Base-by-base conservation (phyloP, 2,888 invertebrate genomes). In the Tipula unca region DNA sequence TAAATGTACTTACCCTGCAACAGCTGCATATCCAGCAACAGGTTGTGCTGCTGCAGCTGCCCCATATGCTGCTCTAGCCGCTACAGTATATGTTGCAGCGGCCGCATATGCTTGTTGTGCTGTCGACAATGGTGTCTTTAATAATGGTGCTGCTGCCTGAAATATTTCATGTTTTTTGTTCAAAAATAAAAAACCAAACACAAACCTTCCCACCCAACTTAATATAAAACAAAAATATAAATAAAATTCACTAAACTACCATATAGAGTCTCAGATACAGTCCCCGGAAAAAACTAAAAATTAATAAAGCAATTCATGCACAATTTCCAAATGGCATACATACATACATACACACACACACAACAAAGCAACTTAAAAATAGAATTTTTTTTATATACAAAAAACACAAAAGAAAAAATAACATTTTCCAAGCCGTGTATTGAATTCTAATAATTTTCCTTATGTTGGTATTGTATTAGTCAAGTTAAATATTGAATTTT, bases 71-170 rank as follows among this genome's bases (percentile, higher is more conserved):
- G 96, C 96, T 88, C 96, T 93, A 87, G 96, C 96, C 88, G 96
- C 96, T 42, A 96, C 96, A 89, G 96, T 96, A 91, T 96, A 96
- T 87, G 95, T 95, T 86, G 96, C 96, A 88, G 96, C 96, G 87
- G 96, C 96, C 90, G 96, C 96, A 90, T 96, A 96, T 89, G 95
- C 95, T 93, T 96, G 96, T 92, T 96, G 96, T 91, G 96, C 95
- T 91, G 94, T 93, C 91, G 94, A 95, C 92, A 95, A 92, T 90
- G 96, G 96, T 87, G 96, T 95, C 93, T 96, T 96, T 92, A 96
- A 92, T 91, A 96, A 93, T 86, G 96, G 96, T 88, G 94, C 93
- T 87, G 95, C 94, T 88, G 95, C 95, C 89, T 95, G 94, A 87
- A 94, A 94, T 83, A 36, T 39, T 85, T 69, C 32, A 83, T 83